phyloP scores from a whole-genome alignment of 2,888 invertebrate genomes.

The Mythimna impura region DNA sequence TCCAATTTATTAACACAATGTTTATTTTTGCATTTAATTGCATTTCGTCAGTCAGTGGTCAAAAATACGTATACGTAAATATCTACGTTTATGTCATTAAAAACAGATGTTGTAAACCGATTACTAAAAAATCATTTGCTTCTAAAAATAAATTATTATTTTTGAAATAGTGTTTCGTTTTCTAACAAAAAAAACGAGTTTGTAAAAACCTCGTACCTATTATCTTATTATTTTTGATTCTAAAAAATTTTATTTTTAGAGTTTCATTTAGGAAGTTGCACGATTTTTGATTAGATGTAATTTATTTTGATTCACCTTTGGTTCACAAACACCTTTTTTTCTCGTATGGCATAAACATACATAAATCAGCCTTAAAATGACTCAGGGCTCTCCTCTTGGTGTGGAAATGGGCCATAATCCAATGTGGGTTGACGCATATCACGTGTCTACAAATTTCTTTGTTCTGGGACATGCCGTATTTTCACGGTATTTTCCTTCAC shows the following conservation, averaged over 20 bases:
- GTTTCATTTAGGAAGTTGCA: background rate
- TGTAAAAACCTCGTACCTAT: background rate
- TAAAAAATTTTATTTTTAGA: background rate
- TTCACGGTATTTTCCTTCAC: no score
- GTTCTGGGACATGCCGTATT: no score
- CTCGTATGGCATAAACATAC: background rate
- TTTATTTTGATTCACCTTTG: background rate
- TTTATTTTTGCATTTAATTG: slow-evolving; percentile 16
- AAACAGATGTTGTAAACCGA: slow-evolving; percentile 10
- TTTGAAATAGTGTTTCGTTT: background rate
- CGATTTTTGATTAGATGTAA: background rate
- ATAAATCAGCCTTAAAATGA: background rate
- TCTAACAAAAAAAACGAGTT: background rate
- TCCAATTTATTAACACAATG: background rate
- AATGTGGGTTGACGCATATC: no score
- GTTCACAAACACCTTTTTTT: background rate
- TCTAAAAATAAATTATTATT: background rate
- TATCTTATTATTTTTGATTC: background rate
- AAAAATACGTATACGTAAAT: background rate
- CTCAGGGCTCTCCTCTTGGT: no score
- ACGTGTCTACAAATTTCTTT: no score
- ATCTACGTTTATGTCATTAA: background rate
- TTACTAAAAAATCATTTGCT: background rate
- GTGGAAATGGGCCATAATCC: no score
- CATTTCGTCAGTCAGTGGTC: slow-evolving; percentile 19